These are phyloP conservation scores for Acleris sparsana DNA, from an alignment of 2,888 invertebrate species.

Conservation along the genomic window DNA sequence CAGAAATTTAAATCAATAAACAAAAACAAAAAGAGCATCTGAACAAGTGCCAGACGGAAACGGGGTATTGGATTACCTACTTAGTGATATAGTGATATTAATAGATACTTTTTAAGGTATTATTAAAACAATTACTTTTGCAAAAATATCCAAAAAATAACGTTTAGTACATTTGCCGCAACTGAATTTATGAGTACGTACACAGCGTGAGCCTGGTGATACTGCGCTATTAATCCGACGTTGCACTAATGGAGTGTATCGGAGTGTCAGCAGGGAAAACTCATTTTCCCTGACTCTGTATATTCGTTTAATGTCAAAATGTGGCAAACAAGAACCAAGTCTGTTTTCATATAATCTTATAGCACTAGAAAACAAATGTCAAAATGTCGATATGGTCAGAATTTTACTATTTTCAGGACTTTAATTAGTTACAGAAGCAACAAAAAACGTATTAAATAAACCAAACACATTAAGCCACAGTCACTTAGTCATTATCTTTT, in stretches of 20 bases:
- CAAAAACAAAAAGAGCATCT: too few relatives aligned
- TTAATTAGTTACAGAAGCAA: neutral
- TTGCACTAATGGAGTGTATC: slow-evolving; percentile 68
- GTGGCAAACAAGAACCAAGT: neutral
- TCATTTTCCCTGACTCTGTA: slow-evolving; percentile 12
- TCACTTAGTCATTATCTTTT: neutral
- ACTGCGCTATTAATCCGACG: slow-evolving; percentile 66
- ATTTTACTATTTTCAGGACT: neutral
- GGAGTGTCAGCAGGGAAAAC: slow-evolving; percentile 47
- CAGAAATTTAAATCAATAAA: too few relatives aligned
- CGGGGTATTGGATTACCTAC: too few relatives aligned
- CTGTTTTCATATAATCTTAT: neutral
- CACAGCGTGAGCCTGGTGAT: slow-evolving; percentile 43
- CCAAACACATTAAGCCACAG: neutral
- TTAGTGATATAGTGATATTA: too few relatives aligned
- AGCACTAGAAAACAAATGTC: too few relatives aligned
- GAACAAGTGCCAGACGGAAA: too few relatives aligned
- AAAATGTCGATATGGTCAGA: too few relatives aligned
- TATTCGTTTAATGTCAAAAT: neutral
- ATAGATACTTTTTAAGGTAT: too few relatives aligned
- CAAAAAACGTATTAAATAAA: neutral
- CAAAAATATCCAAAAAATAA: neutral
- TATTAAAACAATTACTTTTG: too few relatives aligned
- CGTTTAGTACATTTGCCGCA: slow-evolving; percentile 14
- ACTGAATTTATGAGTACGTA: slow-evolving; percentile 17